Base-by-base conservation (phyloP, 2,113 vertebrate species). In the Tragelaphus buxtoni region DNA sequence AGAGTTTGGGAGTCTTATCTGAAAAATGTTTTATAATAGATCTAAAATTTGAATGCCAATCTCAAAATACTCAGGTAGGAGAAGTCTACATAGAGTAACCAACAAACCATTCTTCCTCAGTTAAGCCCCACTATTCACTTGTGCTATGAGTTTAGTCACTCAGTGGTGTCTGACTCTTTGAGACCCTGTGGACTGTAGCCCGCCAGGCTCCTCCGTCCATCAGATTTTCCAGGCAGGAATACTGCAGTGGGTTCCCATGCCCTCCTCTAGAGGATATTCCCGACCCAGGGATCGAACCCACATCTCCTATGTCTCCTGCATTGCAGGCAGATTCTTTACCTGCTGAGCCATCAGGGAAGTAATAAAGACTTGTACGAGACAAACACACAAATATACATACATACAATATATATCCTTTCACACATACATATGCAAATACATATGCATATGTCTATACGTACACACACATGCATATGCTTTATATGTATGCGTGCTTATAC, bases 401-500 rank as follows among this genome's bases (percentile, higher is more conserved):
- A 39, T 28, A 47, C 39, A 58, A n/a, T n/a, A 16, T 1, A 24
- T 55, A 82, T 39, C 63, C 42, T 58, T 88, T 56, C 30, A 69
- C 61, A 93, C 53, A 45, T 1, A 80, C 3, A 10, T 24, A 42
- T 60, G 49, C 60, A 51, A 47, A 85, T 79, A 32, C 8, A 85
- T 30, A 58, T 26, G 16, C 16, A 10, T 79, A 16, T 63, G 9
- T 45, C 8, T 17, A 51, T 39, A 53, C 9, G 3, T 20, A 1
- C n/a, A 14, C 16, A 4, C 2, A 22, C 11, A 45, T 12, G 1
- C 30, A 8, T 45, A 4, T 12, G n/a, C 13, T 26, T 22, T n/a
- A 30, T 69, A 24, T 32, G 9, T 39, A 35, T 60, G 9, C 24
- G 5, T 9, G n/a, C 51, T 42, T 42, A 18, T 93, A 30, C 47